Conservation (phyloP, 2,797 vertebrate genomes). For the Melanotaenia maccullochi region DNA sequence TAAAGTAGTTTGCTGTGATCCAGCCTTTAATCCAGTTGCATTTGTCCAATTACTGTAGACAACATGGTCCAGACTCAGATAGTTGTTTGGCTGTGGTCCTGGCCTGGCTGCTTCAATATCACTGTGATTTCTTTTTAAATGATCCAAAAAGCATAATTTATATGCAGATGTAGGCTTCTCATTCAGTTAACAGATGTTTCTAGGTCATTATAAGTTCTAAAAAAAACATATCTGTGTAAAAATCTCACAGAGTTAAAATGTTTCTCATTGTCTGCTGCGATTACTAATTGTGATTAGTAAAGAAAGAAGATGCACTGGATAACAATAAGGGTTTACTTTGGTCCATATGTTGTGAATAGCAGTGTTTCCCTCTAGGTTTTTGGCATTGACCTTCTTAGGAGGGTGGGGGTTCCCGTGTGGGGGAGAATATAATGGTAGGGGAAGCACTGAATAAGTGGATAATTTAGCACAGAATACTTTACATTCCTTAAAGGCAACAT, state of each 20-base stretch:
- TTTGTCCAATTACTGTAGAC: slow-evolving; percentile 41
- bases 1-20: slow-evolving; percentile 25
- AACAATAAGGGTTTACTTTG: not conserved
- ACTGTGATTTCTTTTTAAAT: slow-evolving; percentile 49
- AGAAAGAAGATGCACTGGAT: not conserved
- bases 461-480: slow-evolving; percentile 10
- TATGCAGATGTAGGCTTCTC: slow-evolving; percentile 30
- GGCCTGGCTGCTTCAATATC: slow-evolving; percentile 40
- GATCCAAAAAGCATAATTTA: slow-evolving; percentile 30
- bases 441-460: not conserved
- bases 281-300: not conserved
- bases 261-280: not conserved
- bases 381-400: no score
- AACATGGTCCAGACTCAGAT: slow-evolving; percentile 34
- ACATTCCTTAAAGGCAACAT: slow-evolving; percentile 5
- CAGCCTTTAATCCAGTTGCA: slow-evolving; percentile 42
- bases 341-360: no score
- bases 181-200: slow-evolving; percentile 45
- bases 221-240: slow-evolving; percentile 34
- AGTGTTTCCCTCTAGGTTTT: no score
- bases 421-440: no score
- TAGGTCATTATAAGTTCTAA: slow-evolving; percentile 15
- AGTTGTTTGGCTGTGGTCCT: slow-evolving; percentile 46
- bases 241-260: not conserved
- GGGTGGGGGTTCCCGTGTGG: no score